Evolutionary conservation across 1,140 invertebrate genomes (phyloP), one percentile per base, ranked within the genome.

Genomic region (Penaeus indicus): DNA sequence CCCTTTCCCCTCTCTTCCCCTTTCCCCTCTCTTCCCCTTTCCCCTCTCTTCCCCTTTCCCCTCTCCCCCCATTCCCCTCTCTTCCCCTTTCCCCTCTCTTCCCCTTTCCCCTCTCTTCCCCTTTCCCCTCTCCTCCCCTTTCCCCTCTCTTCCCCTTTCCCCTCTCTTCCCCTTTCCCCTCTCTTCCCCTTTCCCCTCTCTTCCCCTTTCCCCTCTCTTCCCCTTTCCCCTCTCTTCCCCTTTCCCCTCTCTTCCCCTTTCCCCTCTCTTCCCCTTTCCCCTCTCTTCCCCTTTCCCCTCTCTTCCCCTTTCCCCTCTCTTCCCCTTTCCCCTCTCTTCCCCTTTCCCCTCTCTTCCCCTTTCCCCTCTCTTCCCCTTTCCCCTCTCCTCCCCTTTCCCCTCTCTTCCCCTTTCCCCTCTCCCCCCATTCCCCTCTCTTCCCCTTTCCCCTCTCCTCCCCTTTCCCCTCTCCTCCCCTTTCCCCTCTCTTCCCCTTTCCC

Each of bases 301-400:
- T 75, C 72, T n/a, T 75, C 72, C 19, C 42, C 72, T n/a, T 75
- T 38, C 72, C 42, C 72, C 72, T 75, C 72, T 75, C 18, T 75
- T 75, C 27, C n/a, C 16, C 18, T n/a, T n/a, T n/a, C n/a, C n/a
- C n/a, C n/a, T n/a, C n/a, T n/a, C n/a, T n/a, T n/a, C n/a, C n/a
- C n/a, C n/a, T n/a, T n/a, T n/a, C n/a, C n/a, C n/a, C n/a, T n/a
- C n/a, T n/a, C n/a, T n/a, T n/a, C n/a, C n/a, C n/a, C n/a, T n/a
- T n/a, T n/a, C n/a, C n/a, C n/a, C n/a, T n/a, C n/a, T n/a, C n/a
- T n/a, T n/a, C n/a, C n/a, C n/a, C n/a, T n/a, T n/a, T n/a, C n/a
- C n/a, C n/a, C n/a, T n/a, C n/a, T n/a, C n/a, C n/a, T n/a, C n/a
- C n/a, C n/a, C n/a, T n/a, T n/a, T n/a, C n/a, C n/a, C n/a, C n/a